phyloP scores from a whole-genome alignment of 1,140 invertebrate species.

The Lordiphosa collinella region DNA sequence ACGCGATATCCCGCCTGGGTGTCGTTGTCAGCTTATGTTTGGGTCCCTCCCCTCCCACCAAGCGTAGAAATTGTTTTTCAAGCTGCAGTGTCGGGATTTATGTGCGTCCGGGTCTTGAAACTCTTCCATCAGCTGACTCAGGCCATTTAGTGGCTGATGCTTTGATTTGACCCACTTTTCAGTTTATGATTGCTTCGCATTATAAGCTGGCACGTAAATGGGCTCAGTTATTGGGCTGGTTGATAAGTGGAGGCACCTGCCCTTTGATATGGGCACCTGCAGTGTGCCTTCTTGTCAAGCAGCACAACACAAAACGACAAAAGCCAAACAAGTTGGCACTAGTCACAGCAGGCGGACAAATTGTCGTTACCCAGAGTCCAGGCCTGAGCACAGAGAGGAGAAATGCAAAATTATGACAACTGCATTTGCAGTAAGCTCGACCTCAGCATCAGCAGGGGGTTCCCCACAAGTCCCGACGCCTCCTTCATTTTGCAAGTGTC shows the following conservation, averaged over 20 bases:
- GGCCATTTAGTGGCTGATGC: constrained; percentile 69
- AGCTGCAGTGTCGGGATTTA: constrained; percentile 67
- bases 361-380: constrained; percentile 37
- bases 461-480: constrained; percentile 31
- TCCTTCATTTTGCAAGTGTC: constrained; percentile 67
- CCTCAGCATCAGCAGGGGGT: constrained; percentile 8
- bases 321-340: constrained; percentile 68
- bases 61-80: constrained; percentile 69
- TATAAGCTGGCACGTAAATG: constrained; percentile 66
- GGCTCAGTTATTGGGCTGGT: constrained; percentile 26
- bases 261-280: constrained; percentile 6
- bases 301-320: constrained; percentile 57
- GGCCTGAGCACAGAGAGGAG: constrained; percentile 3
- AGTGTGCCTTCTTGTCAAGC: constrained; percentile 39
- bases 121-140: constrained; percentile 19
- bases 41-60: constrained; percentile 10
- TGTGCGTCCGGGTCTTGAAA: constrained; percentile 24
- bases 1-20: constrained; percentile 20
- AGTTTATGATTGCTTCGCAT: constrained; percentile 15
- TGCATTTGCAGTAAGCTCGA: constrained; percentile 66
- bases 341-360: constrained; percentile 72
- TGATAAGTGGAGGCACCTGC: constrained; percentile 23
- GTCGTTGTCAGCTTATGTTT: constrained; percentile 71
- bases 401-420: constrained; percentile 77
- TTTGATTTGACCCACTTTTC: constrained; percentile 65